A percentile compares a stretch with the other conserved stretches of the same genome.
phyloP scores from a whole-genome alignment of 2,888 invertebrate genomes.

The Andrena hattorfiana region DNA sequence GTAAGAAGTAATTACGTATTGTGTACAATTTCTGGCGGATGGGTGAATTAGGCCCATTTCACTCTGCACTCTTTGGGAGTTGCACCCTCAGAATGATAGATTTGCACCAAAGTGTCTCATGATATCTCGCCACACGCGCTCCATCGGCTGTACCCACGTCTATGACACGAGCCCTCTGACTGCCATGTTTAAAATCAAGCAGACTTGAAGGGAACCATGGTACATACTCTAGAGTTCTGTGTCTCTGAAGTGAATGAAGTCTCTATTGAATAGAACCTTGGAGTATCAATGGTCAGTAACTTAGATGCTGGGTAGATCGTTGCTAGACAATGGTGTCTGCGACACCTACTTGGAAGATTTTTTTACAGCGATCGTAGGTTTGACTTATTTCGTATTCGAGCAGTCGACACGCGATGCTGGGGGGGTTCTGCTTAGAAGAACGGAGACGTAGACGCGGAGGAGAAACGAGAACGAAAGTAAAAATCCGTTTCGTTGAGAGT shows the following conservation, averaged over 20 bases:
- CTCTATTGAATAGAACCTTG: not conserved
- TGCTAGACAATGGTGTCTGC: not conserved
- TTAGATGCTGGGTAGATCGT: not conserved
- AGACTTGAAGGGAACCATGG: not conserved
- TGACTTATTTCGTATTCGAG: not conserved
- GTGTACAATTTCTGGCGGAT: no score
- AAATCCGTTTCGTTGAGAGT: conserved; percentile 78
- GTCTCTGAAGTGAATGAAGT: not conserved
- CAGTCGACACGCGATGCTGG: not conserved
- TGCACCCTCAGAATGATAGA: no score
- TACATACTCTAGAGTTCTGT: not conserved
- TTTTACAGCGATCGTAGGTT: not conserved
- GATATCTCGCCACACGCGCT: no score
- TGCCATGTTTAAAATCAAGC: not conserved
- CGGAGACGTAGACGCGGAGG: not conserved
- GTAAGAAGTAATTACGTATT: no score
- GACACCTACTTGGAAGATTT: not conserved
- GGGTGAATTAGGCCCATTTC: no score
- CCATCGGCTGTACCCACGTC: not conserved
- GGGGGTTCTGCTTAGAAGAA: not conserved
- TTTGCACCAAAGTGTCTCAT: no score
- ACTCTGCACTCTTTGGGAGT: no score
- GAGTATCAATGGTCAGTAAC: not conserved
- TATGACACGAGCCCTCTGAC: not conserved
- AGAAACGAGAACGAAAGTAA: conserved; percentile 79